Percentiles rank a stretch among this genome's conserved stretches.
phyloP scores from a whole-genome alignment of 2,888 invertebrate species.

The Erebia aethiops region DNA sequence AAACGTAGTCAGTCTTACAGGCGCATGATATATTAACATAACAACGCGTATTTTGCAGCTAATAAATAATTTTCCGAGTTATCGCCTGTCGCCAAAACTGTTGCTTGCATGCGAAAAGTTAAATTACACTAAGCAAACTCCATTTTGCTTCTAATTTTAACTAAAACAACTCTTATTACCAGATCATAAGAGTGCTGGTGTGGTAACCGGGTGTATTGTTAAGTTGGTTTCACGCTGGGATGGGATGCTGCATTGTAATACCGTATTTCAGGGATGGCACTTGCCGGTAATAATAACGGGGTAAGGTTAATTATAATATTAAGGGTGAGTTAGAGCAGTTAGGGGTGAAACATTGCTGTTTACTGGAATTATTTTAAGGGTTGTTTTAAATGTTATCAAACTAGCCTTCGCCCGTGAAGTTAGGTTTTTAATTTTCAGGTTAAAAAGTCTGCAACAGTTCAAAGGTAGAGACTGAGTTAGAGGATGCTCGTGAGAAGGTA shows the following conservation, averaged over 20 bases:
- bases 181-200: background rate
- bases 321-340: background rate
- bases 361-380: background rate
- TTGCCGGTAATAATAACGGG: background rate
- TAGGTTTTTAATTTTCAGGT: background rate
- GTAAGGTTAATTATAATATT: conserved; percentile 5
- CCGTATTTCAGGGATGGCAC: background rate
- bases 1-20: no score
- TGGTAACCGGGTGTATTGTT: background rate
- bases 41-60: background rate
- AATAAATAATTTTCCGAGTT: conserved; percentile 8
- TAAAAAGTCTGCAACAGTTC: background rate
- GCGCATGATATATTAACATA: background rate
- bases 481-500: no score
- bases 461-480: no score
- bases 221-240: background rate
- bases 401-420: background rate
- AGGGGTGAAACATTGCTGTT: background rate
- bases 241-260: conserved; percentile 26
- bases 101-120: conserved; percentile 25
- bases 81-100: conserved; percentile 14
- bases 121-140: conserved; percentile 4
- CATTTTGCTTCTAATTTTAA: background rate
- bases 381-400: background rate
- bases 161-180: background rate